Conservation (phyloP, 1,140 invertebrate species). For the Acyrthosiphon pisum region DNA sequence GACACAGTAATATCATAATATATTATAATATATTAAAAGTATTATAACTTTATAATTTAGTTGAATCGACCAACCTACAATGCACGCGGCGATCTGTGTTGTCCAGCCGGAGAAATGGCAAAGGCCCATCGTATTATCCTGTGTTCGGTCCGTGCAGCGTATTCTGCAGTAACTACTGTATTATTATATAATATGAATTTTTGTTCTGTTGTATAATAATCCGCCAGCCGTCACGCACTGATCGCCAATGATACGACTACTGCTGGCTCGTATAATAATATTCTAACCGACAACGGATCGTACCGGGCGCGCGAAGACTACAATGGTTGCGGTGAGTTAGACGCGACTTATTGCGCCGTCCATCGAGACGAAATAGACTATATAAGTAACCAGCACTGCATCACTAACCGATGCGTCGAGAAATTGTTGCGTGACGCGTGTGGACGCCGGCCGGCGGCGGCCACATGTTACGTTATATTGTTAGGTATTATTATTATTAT, state of each 20-base stretch:
- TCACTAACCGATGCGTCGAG: background rate
- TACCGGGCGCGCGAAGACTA: background rate
- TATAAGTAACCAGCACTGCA: too few species aligned
- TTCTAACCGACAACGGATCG: background rate
- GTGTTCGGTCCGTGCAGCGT: too few species aligned
- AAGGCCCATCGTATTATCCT: background rate
- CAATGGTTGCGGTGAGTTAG: background rate
- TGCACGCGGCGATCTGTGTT: constrained; percentile 9
- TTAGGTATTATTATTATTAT: background rate
- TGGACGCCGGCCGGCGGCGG: background rate
- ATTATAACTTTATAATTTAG: background rate
- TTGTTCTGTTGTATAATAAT: background rate
- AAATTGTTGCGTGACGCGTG: background rate
- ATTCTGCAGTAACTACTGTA: too few species aligned
- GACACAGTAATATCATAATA: background rate
- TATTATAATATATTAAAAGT: too few species aligned
- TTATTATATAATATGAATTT: too few species aligned
- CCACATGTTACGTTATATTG: background rate
- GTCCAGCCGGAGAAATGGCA: background rate
- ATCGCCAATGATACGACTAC: background rate
- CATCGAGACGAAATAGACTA: background rate
- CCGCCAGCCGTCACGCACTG: background rate
- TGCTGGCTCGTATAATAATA: background rate
- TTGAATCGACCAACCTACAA: constrained; percentile 15
- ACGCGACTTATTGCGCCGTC: too few species aligned